These are phyloP conservation scores for Ailurus styani DNA, from an alignment of 2,113 vertebrate genomes.

Conservation along the genomic window DNA sequence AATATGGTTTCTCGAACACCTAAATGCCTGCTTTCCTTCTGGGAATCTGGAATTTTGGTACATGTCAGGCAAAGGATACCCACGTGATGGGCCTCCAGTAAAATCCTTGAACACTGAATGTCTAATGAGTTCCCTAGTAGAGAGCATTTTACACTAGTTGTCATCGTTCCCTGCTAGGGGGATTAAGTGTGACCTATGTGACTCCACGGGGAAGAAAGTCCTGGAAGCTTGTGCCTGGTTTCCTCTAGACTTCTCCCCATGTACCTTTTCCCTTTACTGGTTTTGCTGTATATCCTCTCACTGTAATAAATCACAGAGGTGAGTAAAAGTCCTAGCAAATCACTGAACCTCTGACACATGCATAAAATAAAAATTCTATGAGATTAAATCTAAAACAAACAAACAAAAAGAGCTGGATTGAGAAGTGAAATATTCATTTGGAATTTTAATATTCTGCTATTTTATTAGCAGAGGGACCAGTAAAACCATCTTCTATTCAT, in stretches of 20 bases:
- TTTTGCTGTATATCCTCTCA: rapidly evolving
- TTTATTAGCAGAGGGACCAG: not conserved
- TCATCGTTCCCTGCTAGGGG: not conserved
- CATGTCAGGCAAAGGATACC: not conserved
- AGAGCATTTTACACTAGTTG: not conserved
- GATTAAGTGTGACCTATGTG: not conserved
- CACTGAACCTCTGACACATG: rapidly evolving
- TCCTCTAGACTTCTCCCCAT: not conserved
- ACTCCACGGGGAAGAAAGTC: not conserved
- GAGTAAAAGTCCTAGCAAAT: rapidly evolving
- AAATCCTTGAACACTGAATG: not conserved
- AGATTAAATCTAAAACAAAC: not conserved
- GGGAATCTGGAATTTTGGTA: too few relatives aligned
- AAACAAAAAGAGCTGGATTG: not conserved
- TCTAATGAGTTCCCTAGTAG: too few relatives aligned
- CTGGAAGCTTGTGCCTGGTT: not conserved
- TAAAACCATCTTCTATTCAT: not conserved
- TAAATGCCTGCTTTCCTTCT: not conserved
- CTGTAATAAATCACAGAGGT: not conserved
- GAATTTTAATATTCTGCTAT: not conserved
- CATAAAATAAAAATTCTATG: not conserved
- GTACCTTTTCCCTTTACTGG: not conserved
- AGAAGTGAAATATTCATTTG: not conserved
- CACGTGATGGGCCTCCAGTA: rapidly evolving
- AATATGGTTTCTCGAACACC: not conserved